Conservation (phyloP, 2,797 vertebrate genomes). For the Crypturellus tataupa region DNA sequence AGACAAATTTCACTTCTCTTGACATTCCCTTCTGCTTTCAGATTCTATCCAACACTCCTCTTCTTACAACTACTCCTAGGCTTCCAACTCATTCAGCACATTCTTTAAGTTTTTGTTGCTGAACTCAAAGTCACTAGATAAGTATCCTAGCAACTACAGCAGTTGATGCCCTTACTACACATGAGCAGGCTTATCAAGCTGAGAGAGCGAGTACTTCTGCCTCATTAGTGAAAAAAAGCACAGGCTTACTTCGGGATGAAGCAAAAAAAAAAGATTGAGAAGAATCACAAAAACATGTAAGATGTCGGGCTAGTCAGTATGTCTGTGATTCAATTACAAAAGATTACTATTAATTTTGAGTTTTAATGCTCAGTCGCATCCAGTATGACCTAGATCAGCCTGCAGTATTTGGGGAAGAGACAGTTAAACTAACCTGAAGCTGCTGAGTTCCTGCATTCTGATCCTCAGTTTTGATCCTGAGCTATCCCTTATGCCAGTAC, state of each 20-base stretch:
- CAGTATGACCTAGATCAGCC: neutral
- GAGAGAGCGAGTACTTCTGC: constrained; percentile 4
- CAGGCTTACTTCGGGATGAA: neutral
- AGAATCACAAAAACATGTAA: neutral
- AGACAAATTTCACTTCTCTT: neutral
- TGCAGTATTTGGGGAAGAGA: neutral
- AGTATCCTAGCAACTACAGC: constrained; percentile 75
- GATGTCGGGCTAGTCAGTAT: no score
- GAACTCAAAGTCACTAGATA: constrained; percentile 19
- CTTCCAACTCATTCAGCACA: constrained; percentile 39
- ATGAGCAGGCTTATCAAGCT: constrained; percentile 52
- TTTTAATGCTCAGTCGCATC: neutral
- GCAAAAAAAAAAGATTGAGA: neutral
- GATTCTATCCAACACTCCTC: neutral
- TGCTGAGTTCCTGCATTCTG: neutral
- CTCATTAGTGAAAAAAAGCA: constrained; percentile 17
- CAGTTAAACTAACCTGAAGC: neutral
- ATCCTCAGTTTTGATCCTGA: accelerated
- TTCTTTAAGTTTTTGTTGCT: constrained; percentile 38
- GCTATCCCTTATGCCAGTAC: accelerated
- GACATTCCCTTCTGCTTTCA: neutral
- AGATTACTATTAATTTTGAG: neutral
- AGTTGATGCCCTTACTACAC: constrained; percentile 56
- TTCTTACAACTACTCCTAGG: neutral
- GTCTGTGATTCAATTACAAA: neutral